Evolutionary conservation across 1,140 invertebrate species (phyloP).

Genomic region (Potamilus streckersoni): DNA sequence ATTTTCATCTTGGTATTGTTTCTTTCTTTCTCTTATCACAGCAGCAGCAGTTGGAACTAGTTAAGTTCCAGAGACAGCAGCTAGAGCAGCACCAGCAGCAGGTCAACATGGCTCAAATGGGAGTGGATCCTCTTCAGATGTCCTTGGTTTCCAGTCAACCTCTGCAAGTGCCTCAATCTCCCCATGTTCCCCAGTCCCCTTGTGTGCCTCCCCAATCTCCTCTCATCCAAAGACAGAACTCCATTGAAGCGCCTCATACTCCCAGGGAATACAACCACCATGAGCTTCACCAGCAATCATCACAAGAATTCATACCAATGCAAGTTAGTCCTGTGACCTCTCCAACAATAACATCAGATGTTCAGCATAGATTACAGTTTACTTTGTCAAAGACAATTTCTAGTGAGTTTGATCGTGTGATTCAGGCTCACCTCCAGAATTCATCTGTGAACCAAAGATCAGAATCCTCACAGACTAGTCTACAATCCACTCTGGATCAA

Average conservation of each 20-base stretch:
- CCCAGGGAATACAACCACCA: conserved; percentile 16
- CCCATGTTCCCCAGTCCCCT: conserved; percentile 22
- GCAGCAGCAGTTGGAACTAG: conserved; percentile 52
- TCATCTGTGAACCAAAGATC: conserved; percentile 23
- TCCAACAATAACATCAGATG: too few species aligned
- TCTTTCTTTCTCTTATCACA: conserved; percentile 4
- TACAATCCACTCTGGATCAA: conserved; percentile 29
- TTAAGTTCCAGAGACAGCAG: conserved; percentile 59
- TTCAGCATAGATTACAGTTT: too few species aligned
- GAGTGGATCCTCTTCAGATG: background rate
- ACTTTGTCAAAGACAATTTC: too few species aligned
- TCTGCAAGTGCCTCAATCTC: conserved; percentile 11
- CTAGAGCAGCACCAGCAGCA: conserved; percentile 26
- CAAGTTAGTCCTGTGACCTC: too few species aligned
- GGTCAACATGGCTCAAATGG: background rate
- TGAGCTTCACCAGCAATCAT: conserved; percentile 12
- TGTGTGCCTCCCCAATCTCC: conserved; percentile 27
- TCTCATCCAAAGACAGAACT: conserved; percentile 34
- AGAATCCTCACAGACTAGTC: conserved; percentile 28
- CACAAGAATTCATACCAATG: too few species aligned
- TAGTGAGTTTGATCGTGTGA: too few species aligned
- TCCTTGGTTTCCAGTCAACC: conserved; percentile 4
- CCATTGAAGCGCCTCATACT: conserved; percentile 30
- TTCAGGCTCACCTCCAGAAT: too few species aligned
- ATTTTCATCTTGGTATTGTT: too few species aligned